Evolutionary conservation across 2,797 vertebrate genomes (phyloP).

Genomic region (Salarias fasciatus): DNA sequence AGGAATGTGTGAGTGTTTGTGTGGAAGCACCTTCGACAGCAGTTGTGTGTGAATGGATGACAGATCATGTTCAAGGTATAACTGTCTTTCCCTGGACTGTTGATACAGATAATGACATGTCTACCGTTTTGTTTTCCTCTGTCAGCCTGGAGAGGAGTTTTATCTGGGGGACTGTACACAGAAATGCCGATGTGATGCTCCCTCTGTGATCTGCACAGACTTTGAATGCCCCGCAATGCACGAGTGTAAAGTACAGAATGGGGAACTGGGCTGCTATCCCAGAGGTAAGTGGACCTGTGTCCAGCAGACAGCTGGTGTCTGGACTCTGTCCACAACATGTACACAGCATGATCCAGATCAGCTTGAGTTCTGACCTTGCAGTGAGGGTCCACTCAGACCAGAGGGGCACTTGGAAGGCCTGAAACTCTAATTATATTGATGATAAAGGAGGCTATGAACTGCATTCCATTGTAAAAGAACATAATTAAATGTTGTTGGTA

Average conservation of each 20-base stretch:
- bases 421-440: too few relatives aligned
- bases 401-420: too few relatives aligned
- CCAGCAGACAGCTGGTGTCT: too few relatives aligned
- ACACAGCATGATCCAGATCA: too few relatives aligned
- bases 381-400: too few relatives aligned
- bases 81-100: neutral
- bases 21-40: too few relatives aligned
- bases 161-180: conserved; percentile 76
- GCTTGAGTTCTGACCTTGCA: too few relatives aligned
- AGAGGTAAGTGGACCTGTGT: conserved; percentile 63
- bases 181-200: conserved; percentile 76
- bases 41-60: neutral
- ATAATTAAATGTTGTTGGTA: too few relatives aligned
- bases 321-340: too few relatives aligned
- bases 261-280: conserved; percentile 81
- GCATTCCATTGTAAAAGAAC: too few relatives aligned
- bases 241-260: conserved; percentile 74
- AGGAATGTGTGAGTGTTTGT: neutral
- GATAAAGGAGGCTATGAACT: too few relatives aligned
- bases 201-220: conserved; percentile 62
- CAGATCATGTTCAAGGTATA: neutral
- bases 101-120: neutral
- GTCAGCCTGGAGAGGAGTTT: conserved; percentile 82
- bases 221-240: conserved; percentile 73
- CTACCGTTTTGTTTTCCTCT: conserved; percentile 8